Evolutionary conservation across 2,888 invertebrate species (phyloP).

Genomic region (Rhagonycha lutea): DNA sequence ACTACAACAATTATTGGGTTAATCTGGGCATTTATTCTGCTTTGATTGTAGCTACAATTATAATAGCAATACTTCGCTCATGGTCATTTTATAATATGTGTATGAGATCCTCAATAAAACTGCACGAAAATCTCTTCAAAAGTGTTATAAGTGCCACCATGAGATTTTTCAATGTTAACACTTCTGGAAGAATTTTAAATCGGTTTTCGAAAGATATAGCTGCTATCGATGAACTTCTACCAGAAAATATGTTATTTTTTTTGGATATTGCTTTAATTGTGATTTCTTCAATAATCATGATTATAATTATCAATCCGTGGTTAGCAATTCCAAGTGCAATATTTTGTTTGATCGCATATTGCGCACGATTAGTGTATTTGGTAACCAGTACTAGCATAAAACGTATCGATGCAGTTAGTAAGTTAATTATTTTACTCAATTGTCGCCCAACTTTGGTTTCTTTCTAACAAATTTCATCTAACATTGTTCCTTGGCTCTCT

Average conservation of each 20-base stretch:
- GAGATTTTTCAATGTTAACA: not conserved
- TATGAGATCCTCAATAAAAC: not conserved
- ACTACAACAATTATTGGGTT: too few relatives aligned
- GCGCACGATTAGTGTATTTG: slow-evolving; percentile 77
- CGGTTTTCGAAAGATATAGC: not conserved
- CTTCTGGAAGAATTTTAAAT: not conserved
- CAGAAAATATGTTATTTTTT: not conserved
- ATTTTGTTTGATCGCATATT: slow-evolving; percentile 74
- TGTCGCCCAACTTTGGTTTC: too few relatives aligned
- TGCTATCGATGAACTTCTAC: not conserved
- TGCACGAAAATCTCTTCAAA: not conserved
- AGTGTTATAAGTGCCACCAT: not conserved
- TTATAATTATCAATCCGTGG: not conserved
- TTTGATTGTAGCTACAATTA: not conserved
- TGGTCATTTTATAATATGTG: not conserved
- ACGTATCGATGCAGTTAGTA: slow-evolving; percentile 79
- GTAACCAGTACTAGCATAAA: slow-evolving; percentile 81
- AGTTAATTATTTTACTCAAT: slow-evolving; percentile 50
- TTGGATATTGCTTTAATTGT: not conserved
- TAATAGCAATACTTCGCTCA: not conserved
- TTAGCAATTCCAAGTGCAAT: slow-evolving; percentile 55
- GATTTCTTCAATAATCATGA: not conserved
- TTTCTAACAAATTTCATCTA: too few relatives aligned
- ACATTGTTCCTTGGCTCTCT: too few relatives aligned
- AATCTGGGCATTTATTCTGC: not conserved